Base-by-base conservation (phyloP, 2,888 invertebrate genomes). In the Galeopsomyia nigrocyanea region DNA sequence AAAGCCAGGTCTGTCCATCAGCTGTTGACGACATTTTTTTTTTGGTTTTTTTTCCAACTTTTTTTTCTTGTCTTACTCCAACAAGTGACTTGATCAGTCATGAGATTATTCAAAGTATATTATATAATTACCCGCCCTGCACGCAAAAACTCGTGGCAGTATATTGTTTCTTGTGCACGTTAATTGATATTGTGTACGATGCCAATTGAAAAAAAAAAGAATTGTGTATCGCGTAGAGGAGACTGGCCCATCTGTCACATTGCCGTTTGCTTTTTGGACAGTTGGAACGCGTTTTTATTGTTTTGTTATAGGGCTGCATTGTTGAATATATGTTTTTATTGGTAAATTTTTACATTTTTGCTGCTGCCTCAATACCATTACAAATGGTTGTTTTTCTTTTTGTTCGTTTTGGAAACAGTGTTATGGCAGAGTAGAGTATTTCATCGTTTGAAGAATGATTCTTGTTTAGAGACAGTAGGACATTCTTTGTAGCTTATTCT, bases 1-100 rank as follows among this genome's bases (percentile, higher is more conserved):
- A 97, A 97, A 94, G 97, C 97, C 93, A 96, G 96, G 96, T 97
- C 95, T 93, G 95, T 94, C 88, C 50, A 21, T 17, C 17, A 31
- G 9, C 31, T 60, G 9, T 61, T 47, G 17, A 16, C 17, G 13
- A 9, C 19, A 61, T 61, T 47, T 57, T 57, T 13, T 21, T 21
- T 55, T 17, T 55, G n/a, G 17, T 26, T 57, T n/a, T 13, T 22
- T 31, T 57, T 68, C 55, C 58, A 39, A 57, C 6, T 46, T 53
- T 46, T 60, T 39, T 49, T 55, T 53, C 58, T 21, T 19, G 10
- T 63, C 66, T 56, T 66, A 50, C 58, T 67, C 57, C 7, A 56
- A 21, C 9, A 55, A 55, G 14, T 14, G 14, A 55, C 14, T 26
- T 26, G 21, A 22, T 26, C 56, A 56, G 9, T 51, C 57, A 49